Evolutionary conservation across 2,797 vertebrate genomes (phyloP).

Genomic region (Gobionotothen gibberifrons): DNA sequence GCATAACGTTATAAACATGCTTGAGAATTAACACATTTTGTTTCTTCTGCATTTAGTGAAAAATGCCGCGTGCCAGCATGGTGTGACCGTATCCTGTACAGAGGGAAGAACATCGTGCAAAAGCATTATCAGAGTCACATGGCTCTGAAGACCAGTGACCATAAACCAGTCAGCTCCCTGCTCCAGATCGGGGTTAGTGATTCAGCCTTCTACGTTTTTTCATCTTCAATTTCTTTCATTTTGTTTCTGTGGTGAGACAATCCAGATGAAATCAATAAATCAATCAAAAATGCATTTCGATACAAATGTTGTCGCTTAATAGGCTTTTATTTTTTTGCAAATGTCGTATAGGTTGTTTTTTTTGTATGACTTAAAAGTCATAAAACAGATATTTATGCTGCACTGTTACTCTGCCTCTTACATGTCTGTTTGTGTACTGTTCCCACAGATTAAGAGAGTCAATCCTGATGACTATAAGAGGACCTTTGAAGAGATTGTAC

Average conservation of each 20-base stretch:
- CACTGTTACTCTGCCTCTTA: not conserved
- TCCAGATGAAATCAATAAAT: not conserved
- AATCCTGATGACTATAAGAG: constrained; percentile 90
- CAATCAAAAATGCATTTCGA: not conserved
- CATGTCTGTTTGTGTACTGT: not conserved
- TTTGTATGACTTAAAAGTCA: not conserved
- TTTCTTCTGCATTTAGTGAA: constrained; percentile 84
- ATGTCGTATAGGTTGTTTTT: not conserved
- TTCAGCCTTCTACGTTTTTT: not conserved
- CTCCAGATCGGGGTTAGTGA: constrained; percentile 90
- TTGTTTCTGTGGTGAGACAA: not conserved
- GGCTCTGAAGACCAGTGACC: constrained; percentile 94
- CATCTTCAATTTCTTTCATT: not conserved
- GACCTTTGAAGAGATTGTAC: constrained; percentile 94
- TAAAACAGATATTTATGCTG: not conserved
- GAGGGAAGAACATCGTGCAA: constrained; percentile 89
- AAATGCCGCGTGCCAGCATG: constrained; percentile 96
- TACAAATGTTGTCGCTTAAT: not conserved
- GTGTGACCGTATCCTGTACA: constrained; percentile 97
- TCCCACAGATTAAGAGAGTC: constrained; percentile 90
- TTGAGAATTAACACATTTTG: not conserved
- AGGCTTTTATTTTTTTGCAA: not conserved
- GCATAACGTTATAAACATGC: not conserved
- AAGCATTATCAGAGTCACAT: constrained; percentile 94
- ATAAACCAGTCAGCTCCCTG: constrained; percentile 97